Conservation (phyloP, 2,797 vertebrate species). For the Mus caroli region DNA sequence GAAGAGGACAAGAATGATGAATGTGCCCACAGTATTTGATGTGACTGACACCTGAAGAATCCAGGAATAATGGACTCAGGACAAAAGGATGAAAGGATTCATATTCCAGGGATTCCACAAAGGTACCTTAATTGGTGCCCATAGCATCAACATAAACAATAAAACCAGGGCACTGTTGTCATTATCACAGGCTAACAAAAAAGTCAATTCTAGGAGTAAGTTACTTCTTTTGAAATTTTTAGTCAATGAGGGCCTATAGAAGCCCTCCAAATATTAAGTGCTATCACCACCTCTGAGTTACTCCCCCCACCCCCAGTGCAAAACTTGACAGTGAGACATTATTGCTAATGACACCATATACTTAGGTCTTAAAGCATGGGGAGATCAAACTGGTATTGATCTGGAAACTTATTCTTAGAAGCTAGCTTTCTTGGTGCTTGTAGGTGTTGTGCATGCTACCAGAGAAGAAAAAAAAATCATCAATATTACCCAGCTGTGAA, state of each 20-base stretch:
- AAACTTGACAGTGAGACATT: background rate
- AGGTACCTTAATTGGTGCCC: background rate
- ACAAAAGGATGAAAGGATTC: background rate
- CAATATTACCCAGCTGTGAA: background rate
- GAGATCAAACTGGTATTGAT: background rate
- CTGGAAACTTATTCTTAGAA: background rate
- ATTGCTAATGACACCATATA: background rate
- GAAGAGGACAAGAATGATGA: background rate
- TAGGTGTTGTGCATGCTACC: background rate
- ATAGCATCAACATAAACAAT: background rate
- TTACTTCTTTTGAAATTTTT: background rate
- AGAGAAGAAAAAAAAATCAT: background rate
- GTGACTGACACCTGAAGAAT: background rate
- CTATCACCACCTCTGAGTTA: background rate
- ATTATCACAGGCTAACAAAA: background rate
- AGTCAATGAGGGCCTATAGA: background rate
- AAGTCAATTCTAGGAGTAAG: background rate
- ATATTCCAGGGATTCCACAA: background rate
- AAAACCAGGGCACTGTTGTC: background rate
- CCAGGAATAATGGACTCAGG: background rate
- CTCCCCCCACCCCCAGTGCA: too few species aligned
- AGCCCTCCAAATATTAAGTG: background rate
- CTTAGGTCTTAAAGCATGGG: too few species aligned
- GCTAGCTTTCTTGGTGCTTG: background rate
- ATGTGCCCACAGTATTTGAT: background rate